Evolutionary conservation across 1,140 invertebrate species (phyloP).

Genomic region (Lepidotrigona ventralis): DNA sequence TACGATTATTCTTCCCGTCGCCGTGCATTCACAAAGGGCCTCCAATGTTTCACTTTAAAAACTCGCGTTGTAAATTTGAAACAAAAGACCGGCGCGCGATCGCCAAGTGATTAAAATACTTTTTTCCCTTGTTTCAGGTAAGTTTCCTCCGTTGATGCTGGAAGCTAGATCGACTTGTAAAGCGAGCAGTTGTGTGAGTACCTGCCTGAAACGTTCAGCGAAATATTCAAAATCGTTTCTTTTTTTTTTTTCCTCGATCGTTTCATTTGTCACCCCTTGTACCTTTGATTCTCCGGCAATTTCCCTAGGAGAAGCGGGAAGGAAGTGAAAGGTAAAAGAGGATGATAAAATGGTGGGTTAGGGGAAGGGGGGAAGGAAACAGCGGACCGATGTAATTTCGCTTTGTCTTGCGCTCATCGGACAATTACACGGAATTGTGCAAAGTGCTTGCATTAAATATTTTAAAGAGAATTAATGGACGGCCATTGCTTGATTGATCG

Average conservation of each 20-base stretch:
- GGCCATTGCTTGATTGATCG: background rate
- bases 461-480: background rate
- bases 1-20: background rate
- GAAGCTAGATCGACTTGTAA: background rate
- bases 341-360: too few species aligned
- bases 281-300: background rate
- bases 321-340: background rate
- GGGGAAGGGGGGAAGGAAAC: background rate
- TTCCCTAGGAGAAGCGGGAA: background rate
- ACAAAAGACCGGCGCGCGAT: background rate
- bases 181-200: slow-evolving; percentile 24
- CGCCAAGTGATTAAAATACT: background rate
- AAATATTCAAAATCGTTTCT: too few species aligned
- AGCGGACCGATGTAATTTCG: background rate
- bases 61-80: background rate
- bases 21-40: background rate
- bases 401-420: slow-evolving; percentile 22
- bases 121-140: slow-evolving; percentile 22
- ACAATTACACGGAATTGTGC: slow-evolving; percentile 25
- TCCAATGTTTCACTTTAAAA: background rate
- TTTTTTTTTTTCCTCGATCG: too few species aligned
- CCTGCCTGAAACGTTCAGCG: background rate
- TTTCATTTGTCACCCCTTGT: slow-evolving; percentile 2
- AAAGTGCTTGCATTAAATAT: background rate
- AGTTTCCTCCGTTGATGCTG: background rate